Evolutionary conservation across 2,113 vertebrate species (phyloP).

Genomic region (Grantiella picta): DNA sequence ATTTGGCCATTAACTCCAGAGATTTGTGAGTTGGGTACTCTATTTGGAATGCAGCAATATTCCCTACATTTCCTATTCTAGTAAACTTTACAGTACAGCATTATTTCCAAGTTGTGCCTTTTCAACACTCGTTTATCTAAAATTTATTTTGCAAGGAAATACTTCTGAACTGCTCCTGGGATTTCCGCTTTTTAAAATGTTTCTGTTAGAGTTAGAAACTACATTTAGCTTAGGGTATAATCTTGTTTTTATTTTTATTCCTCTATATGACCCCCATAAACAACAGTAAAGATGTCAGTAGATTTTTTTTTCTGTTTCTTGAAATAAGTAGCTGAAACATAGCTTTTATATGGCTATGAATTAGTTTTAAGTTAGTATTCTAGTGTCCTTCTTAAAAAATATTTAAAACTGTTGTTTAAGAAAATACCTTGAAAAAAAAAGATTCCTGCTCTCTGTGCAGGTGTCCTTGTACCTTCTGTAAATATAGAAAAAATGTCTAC

Average conservation of each 20-base stretch:
- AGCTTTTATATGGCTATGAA: background rate
- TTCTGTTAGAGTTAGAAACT: background rate
- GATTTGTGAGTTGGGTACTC: background rate
- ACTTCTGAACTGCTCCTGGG: background rate
- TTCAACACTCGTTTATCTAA: background rate
- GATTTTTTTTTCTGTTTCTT: background rate
- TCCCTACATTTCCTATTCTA: background rate
- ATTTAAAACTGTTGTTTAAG: background rate
- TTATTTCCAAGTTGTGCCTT: background rate
- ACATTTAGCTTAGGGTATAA: background rate
- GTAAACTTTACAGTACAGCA: background rate
- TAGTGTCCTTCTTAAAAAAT: background rate
- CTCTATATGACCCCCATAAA: background rate
- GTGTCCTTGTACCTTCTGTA: background rate
- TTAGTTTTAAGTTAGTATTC: background rate
- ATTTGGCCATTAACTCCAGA: background rate
- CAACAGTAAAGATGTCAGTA: background rate
- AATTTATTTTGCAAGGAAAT: background rate
- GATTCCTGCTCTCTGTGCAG: background rate
- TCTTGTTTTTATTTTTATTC: background rate
- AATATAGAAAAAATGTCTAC: background rate
- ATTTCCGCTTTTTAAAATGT: background rate
- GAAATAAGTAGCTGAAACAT: background rate
- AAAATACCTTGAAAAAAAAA: background rate
- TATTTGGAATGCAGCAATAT: background rate